These are phyloP conservation scores for Capitulum mitella DNA, from an alignment of 2,888 invertebrate species.

Conservation along the genomic window DNA sequence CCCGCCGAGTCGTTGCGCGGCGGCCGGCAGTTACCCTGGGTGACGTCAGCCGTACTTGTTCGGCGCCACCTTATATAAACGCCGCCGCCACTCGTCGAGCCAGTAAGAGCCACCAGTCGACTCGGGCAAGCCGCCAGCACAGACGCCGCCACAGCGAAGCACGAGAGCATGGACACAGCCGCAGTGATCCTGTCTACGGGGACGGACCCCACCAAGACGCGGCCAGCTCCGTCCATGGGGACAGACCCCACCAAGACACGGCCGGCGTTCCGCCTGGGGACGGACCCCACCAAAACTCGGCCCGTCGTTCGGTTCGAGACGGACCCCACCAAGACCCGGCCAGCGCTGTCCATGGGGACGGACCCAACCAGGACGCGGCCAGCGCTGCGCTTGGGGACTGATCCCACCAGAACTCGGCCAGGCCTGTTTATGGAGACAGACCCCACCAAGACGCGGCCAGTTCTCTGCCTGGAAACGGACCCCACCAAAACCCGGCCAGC, in stretches of 20 bases:
- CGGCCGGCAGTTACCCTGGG: neutral
- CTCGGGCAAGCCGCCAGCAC: neutral
- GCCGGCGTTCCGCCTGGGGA: neutral
- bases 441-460: neutral
- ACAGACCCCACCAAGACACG: neutral
- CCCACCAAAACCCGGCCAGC: neutral
- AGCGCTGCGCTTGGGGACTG: neutral
- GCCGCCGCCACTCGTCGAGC: neutral
- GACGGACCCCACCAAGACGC: neutral
- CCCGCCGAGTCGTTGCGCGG: neutral
- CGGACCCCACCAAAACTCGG: neutral
- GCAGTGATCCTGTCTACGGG: neutral
- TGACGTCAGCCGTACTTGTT: neutral
- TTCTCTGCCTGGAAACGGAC: neutral
- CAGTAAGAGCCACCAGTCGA: neutral
- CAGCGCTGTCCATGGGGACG: neutral
- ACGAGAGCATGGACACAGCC: neutral
- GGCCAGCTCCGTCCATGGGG: neutral
- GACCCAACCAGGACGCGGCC: conserved; percentile 11
- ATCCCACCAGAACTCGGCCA: too few relatives aligned
- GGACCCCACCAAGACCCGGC: conserved; percentile 2
- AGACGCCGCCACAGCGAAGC: neutral
- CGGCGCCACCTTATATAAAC: neutral
- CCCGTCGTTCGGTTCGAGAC: neutral
- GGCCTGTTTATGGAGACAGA: too few relatives aligned